phyloP scores from a whole-genome alignment of 2,113 vertebrate genomes.

The Globicephala melas region DNA sequence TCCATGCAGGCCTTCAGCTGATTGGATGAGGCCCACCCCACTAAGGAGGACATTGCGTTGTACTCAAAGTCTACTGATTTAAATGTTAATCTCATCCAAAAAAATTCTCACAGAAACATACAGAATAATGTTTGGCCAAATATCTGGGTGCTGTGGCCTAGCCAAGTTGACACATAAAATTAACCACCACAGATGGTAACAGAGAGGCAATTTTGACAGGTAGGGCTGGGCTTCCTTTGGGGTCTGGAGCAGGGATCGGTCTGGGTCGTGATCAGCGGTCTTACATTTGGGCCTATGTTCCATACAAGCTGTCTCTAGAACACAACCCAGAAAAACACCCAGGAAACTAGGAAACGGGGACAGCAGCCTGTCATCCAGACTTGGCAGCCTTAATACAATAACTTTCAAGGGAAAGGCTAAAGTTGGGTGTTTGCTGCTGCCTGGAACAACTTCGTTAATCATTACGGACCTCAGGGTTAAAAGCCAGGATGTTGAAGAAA shows the following conservation, averaged over 20 bases:
- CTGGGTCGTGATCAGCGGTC: background rate
- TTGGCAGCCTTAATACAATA: background rate
- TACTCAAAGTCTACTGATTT: background rate
- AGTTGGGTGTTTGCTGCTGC: background rate
- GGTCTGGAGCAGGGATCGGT: background rate
- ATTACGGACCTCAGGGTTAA: background rate
- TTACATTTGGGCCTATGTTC: background rate
- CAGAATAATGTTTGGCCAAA: background rate
- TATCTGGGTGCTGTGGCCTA: background rate
- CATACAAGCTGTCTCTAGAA: background rate
- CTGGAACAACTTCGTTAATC: constrained; percentile 16
- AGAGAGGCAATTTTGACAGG: background rate
- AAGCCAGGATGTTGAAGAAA: constrained; percentile 1
- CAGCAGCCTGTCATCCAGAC: background rate
- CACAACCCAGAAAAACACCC: background rate
- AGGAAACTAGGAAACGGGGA: background rate
- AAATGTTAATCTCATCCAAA: background rate
- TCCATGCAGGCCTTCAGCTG: background rate
- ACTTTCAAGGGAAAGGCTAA: background rate
- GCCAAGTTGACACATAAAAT: background rate
- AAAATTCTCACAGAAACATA: background rate
- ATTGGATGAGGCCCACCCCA: background rate
- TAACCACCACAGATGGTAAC: background rate
- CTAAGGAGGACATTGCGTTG: background rate
- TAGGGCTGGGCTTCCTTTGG: background rate